These are phyloP conservation scores for Chionomys nivalis DNA, from an alignment of 2,113 vertebrate species.

Conservation along the genomic window DNA sequence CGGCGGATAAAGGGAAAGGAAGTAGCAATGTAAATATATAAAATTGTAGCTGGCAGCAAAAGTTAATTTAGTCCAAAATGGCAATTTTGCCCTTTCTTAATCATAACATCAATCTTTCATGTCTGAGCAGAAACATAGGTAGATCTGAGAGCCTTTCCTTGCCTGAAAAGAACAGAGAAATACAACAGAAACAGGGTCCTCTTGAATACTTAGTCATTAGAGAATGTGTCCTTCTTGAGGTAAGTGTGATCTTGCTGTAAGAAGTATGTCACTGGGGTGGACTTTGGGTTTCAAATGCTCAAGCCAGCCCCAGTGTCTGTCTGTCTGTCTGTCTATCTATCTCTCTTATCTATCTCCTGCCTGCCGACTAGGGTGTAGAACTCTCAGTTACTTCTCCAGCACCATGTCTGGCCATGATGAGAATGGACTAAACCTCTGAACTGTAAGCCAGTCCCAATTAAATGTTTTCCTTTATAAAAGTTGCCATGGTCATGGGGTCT, in stretches of 20 bases:
- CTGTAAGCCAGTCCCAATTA: not conserved
- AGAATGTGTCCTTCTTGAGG: not conserved
- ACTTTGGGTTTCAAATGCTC: not conserved
- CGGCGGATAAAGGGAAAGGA: constrained; percentile 59
- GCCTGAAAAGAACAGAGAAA: not conserved
- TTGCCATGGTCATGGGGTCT: not conserved
- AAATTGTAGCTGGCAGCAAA: constrained; percentile 62
- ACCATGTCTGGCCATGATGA: not conserved
- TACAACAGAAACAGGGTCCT: not conserved
- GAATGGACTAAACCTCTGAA: not conserved
- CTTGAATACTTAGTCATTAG: not conserved
- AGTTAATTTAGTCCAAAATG: constrained; percentile 51
- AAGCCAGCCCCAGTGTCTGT: not conserved
- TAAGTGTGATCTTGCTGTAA: not conserved
- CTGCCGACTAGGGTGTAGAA: not conserved
- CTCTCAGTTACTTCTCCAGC: not conserved
- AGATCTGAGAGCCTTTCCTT: not conserved
- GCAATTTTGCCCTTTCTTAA: constrained; percentile 29
- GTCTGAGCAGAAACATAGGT: constrained; percentile 31
- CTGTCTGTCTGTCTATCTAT: not conserved
- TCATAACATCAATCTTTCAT: constrained; percentile 32
- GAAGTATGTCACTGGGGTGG: not conserved
- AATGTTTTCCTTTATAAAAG: not conserved
- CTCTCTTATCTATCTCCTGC: not conserved
- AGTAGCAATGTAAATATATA: constrained; percentile 61